Base-by-base conservation (phyloP, 2,113 vertebrate genomes). In the Trogon surrucura region DNA sequence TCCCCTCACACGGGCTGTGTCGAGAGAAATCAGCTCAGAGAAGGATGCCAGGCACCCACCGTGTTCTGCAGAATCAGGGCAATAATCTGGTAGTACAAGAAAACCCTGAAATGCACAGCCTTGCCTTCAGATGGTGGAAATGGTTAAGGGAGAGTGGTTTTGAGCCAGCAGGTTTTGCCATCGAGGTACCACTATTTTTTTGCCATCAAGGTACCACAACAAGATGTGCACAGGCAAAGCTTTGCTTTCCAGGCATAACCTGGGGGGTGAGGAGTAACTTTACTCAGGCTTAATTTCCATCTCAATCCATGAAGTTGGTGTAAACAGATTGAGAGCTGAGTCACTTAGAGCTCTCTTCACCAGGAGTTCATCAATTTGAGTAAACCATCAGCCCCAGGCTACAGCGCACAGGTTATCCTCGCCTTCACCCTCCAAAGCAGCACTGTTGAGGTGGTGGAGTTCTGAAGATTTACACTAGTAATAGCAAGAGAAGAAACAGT, bases 301-400 rank as follows among this genome's bases (percentile, higher is more conserved):
- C 79, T 83, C 57, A 75, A 1, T 84, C 85, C 61, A 65, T 65
- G 80, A 91, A 72, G 83, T 17, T 86, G 91, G 36, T 47, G 69
- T 93, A 93, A 95, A 80, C 61, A 75, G 85, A 83, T 30, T 94
- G 89, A 89, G 54, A 92, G 56, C 66, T 75, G 83, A 96, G 96
- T 95, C 93, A 95, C 91, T 95, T 92, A 92, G 65, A 92, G 91
- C 51, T 26, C 57, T 80, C 80, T 86, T 88, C 65, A 34, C 30
- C 15, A 91, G 58, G 54, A 90, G 54, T 82, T 93, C 82, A 94
- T 92, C 88, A 94, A 45, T 87, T 67, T 62, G 83, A 81, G 70
- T 48, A 85, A 91, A 66, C 57, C 56, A 71, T 25, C 81, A 91
- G 90, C 88, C 78, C 51, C 62, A 29, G 89, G 94, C 75, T 45